Evolutionary conservation across 2,888 invertebrate species (phyloP).

Genomic region (Ischnura elegans): DNA sequence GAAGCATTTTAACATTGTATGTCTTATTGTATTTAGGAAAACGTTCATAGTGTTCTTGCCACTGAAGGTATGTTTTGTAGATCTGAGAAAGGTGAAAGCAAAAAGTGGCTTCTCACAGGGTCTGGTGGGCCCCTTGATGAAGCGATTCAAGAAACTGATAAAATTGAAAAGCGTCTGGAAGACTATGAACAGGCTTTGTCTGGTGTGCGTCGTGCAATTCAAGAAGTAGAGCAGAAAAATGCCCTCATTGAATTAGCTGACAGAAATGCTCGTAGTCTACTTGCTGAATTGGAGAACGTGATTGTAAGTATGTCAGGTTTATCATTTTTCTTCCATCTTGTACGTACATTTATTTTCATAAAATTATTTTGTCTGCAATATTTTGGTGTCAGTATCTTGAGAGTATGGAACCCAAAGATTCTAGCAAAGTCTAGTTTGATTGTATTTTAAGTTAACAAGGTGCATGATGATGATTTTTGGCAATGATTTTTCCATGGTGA

Average conservation of each 20-base stretch:
- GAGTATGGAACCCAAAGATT: no score
- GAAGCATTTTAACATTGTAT: conserved; percentile 52
- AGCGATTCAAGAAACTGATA: conserved; percentile 87
- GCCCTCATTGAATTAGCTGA: conserved; percentile 91
- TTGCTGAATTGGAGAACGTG: conserved; percentile 88
- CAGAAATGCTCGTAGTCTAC: conserved; percentile 89
- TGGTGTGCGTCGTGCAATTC: conserved; percentile 92
- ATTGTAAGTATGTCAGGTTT: conserved; percentile 81
- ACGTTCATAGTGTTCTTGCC: conserved; percentile 95
- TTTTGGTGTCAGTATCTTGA: no score
- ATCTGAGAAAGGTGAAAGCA: conserved; percentile 36
- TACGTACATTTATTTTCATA: no score
- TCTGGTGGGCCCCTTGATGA: conserved; percentile 81
- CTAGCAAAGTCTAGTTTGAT: no score
- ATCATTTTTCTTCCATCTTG: background rate
- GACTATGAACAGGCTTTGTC: conserved; percentile 90
- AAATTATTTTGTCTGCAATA: no score
- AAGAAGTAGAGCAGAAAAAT: conserved; percentile 95
- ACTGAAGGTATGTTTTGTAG: conserved; percentile 88
- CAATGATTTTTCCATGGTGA: no score
- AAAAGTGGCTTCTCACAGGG: conserved; percentile 48
- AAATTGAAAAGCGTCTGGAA: conserved; percentile 86
- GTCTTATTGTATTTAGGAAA: conserved; percentile 82
- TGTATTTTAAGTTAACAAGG: no score
- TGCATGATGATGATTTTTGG: no score